Base-by-base conservation (phyloP, 2,797 vertebrate species). In the Anabas testudineus region DNA sequence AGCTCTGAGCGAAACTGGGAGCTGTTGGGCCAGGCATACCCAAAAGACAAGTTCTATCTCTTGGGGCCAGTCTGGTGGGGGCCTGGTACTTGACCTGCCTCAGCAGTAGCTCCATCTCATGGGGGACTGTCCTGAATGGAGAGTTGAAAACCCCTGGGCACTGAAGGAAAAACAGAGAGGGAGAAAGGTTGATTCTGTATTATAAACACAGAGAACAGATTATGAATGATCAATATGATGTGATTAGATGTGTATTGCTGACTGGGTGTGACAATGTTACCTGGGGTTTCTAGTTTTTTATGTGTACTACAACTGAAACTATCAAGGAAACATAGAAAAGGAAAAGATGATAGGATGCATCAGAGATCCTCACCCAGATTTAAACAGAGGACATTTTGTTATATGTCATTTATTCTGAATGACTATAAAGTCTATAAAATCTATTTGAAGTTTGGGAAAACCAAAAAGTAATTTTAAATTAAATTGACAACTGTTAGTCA, bases 141-240 rank as follows among this genome's bases (percentile, higher is more conserved):
- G 97, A 97, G 83, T 97, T 98, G 85, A 96, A 98, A 60, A 99
- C 62, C 43, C 97, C 97, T 83, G 96, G 92, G 90, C 94, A 73
- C 98, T 99, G 71, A 45, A 61, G 84, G 47, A 37, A 82, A 61
- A 46, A 74, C 42, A 65, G 41, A 32, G 51, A 71, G 63, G 61
- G n/a, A 42, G 30, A 55, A 22, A 63, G 10, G 42, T 80, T 46
- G 65, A 24, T 13, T 2, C 1, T 43, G 4, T 7, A 61, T 52
- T 55, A 30, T 3, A 48, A 8, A 54, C 15, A 71, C 10, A 18
- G 18, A 49, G 14, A 39, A 58, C n/a, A 51, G 6, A 62, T 12
- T 24, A 6, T 19, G 12, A 43, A 52, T 37, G 30, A 51, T 15
- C 19, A 51, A 56, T 60, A 15, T 2, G 13, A 54, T 59, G 45